Conservation (phyloP, 1,140 invertebrate genomes). For the Antheraea pernyi region DNA sequence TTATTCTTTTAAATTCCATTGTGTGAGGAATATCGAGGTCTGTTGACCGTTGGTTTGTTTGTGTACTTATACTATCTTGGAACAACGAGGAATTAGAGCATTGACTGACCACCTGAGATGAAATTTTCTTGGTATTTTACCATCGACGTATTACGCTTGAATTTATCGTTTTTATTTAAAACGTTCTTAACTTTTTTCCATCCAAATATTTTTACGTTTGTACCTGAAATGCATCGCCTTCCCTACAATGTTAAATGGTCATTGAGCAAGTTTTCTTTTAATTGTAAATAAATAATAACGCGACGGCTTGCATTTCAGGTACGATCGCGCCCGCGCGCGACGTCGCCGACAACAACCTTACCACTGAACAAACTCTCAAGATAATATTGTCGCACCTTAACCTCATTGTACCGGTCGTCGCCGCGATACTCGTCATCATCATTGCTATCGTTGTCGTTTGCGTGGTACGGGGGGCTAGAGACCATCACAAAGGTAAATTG, state of each 20-base stretch:
- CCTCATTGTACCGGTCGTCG: conserved; percentile 95
- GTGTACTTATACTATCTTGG: too few relatives aligned
- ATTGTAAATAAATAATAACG: conserved; percentile 24
- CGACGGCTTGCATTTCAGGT: conserved; percentile 87
- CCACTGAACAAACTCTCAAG: conserved; percentile 89
- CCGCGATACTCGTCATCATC: conserved; percentile 93
- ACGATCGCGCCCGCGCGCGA: conserved; percentile 95
- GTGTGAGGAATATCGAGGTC: too few relatives aligned
- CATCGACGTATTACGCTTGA: too few relatives aligned
- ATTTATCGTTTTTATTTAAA: not conserved
- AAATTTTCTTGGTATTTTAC: too few relatives aligned
- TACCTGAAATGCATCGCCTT: conserved; percentile 75
- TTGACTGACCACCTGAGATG: too few relatives aligned
- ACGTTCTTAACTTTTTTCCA: not conserved
- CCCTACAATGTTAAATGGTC: not conserved
- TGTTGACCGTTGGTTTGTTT: too few relatives aligned
- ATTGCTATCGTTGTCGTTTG: conserved; percentile 95
- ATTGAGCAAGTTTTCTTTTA: conserved; percentile 20
- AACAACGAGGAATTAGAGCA: too few relatives aligned
- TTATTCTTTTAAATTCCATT: too few relatives aligned
- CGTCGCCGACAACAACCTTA: conserved; percentile 84
- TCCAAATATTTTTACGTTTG: conserved; percentile 16
- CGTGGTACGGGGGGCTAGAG: conserved; percentile 90
- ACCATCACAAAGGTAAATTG: conserved; percentile 88
- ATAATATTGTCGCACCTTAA: conserved; percentile 93